Percentiles rank a stretch among this genome's conserved stretches.
Evolutionary conservation across 1,140 invertebrate species (phyloP).

Genomic region (Samia ricini): DNA sequence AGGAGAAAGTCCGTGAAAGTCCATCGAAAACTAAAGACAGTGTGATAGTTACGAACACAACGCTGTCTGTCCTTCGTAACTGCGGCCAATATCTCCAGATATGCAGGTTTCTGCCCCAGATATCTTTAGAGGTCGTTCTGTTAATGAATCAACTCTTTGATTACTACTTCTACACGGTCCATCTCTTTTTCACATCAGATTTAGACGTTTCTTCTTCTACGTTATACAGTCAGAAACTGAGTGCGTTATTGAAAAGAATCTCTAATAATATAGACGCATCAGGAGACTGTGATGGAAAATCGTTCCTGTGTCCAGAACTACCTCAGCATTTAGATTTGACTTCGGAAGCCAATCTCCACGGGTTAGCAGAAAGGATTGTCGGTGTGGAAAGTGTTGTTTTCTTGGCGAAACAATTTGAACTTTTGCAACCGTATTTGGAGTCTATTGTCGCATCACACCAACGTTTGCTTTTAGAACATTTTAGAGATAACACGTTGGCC

Average conservation of each 20-base stretch:
- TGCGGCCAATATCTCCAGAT: constrained; percentile 97
- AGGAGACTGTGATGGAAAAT: constrained; percentile 37
- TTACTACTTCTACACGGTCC: constrained; percentile 95
- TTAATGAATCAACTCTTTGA: constrained; percentile 97
- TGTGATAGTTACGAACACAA: constrained; percentile 90
- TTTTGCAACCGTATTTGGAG: constrained; percentile 89
- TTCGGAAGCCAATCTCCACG: constrained; percentile 86
- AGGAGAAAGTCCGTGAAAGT: constrained; percentile 33
- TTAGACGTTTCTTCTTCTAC: constrained; percentile 71
- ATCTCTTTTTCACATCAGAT: constrained; percentile 89
- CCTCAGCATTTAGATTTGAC: constrained; percentile 86
- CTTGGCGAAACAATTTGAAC: constrained; percentile 91
- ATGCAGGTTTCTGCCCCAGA: constrained; percentile 93
- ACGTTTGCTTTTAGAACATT: constrained; percentile 85
- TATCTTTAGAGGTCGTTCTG: constrained; percentile 93
- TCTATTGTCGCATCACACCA: constrained; percentile 82
- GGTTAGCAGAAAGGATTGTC: constrained; percentile 90
- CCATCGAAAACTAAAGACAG: constrained; percentile 56
- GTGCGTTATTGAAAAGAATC: constrained; percentile 86
- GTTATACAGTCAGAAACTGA: constrained; percentile 84
- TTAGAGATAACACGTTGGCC: constrained; percentile 86
- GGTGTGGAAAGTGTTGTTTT: constrained; percentile 96
- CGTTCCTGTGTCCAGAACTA: constrained; percentile 78
- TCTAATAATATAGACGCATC: constrained; percentile 79
- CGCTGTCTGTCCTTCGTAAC: constrained; percentile 93